These are phyloP conservation scores for Lineus longissimus DNA, from an alignment of 1,140 invertebrate genomes.

Conservation along the genomic window DNA sequence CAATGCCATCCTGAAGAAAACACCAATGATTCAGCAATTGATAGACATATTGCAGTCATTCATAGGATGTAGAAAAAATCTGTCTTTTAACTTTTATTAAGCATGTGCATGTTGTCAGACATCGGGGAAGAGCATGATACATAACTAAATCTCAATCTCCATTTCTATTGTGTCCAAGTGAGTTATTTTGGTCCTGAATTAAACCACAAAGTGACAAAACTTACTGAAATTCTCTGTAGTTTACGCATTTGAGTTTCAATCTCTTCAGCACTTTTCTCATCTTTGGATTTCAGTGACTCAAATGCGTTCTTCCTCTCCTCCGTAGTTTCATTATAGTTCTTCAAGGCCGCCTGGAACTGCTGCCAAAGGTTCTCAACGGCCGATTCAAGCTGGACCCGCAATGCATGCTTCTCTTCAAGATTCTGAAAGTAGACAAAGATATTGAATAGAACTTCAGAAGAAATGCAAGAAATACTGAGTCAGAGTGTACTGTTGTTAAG, in stretches of 20 bases:
- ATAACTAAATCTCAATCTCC: too few species aligned
- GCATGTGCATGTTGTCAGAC: too few species aligned
- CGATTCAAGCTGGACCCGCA: conserved; percentile 43
- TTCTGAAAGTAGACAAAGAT: conserved; percentile 35
- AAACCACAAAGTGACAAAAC: conserved; percentile 10
- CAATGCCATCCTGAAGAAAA: conserved; percentile 41
- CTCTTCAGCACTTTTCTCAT: conserved; percentile 51
- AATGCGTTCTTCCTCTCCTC: conserved; percentile 50
- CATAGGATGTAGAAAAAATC: too few species aligned
- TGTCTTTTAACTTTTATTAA: too few species aligned
- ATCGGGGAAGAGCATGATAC: too few species aligned
- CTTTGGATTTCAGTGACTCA: conserved; percentile 51
- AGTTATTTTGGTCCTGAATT: neutral
- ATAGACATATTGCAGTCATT: too few species aligned
- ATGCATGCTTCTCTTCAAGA: conserved; percentile 54
- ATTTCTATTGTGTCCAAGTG: too few species aligned
- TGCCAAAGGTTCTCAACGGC: conserved; percentile 49
- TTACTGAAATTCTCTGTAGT: conserved; percentile 50
- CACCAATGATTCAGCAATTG: too few species aligned
- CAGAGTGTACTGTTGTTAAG: too few species aligned
- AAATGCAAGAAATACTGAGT: too few species aligned
- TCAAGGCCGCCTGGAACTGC: conserved; percentile 43
- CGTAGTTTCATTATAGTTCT: conserved; percentile 52
- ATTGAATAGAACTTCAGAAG: neutral
- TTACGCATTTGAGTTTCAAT: conserved; percentile 54